Conservation (phyloP, 2,888 invertebrate species). For the Galeopsomyia nigrocyanea region DNA sequence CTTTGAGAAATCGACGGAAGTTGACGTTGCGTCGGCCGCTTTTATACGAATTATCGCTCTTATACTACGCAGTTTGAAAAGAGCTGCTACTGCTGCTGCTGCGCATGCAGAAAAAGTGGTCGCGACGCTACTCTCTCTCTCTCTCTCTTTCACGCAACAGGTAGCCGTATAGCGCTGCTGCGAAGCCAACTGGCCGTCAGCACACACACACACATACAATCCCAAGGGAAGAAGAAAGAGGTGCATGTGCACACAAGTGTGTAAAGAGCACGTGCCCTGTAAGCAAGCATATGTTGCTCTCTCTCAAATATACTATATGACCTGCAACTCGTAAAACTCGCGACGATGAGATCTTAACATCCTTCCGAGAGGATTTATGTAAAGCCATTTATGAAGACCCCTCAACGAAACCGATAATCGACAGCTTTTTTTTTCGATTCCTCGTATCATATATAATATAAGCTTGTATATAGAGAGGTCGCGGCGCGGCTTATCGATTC, state of each 20-base stretch:
- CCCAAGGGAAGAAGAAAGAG: not conserved
- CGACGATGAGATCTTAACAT: not conserved
- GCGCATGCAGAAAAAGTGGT: slow-evolving; percentile 29
- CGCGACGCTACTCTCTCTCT: not conserved
- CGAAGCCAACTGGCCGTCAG: slow-evolving; percentile 12
- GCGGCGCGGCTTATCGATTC: slow-evolving; percentile 3
- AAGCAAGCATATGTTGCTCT: too few species aligned
- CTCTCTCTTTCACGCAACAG: slow-evolving; percentile 25
- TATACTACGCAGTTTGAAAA: too few species aligned
- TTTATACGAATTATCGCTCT: slow-evolving; percentile 24
- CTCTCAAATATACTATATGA: too few species aligned
- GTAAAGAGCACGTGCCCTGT: too few species aligned
- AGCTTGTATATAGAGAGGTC: too few species aligned
- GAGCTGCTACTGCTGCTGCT: not conserved
- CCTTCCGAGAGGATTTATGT: too few species aligned
- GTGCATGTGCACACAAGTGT: too few species aligned
- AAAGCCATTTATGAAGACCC: too few species aligned
- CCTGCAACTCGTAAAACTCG: slow-evolving; percentile 13
- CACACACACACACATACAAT: not conserved
- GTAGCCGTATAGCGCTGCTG: slow-evolving; percentile 11
- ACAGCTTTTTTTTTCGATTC: too few species aligned
- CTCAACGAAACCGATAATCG: too few species aligned
- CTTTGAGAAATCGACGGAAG: too few species aligned
- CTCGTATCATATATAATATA: too few species aligned
- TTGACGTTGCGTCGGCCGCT: not conserved